Evolutionary conservation across 2,888 invertebrate genomes (phyloP).

Genomic region (Caenorhabditis sp.): DNA sequence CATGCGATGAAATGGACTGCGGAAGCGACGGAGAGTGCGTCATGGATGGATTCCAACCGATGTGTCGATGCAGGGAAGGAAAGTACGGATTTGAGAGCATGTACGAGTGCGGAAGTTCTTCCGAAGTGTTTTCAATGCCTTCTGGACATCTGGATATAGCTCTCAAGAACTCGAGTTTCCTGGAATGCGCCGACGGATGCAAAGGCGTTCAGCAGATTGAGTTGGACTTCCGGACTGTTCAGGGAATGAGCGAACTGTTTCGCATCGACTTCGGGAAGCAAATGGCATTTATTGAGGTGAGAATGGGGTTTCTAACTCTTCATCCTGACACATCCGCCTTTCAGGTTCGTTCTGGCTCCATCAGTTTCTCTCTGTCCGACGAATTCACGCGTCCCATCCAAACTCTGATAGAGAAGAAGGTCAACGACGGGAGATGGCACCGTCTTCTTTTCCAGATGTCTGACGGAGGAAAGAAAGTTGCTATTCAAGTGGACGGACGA

Average conservation of each 20-base stretch:
- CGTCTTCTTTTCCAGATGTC: conserved; percentile 44
- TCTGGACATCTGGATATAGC: conserved; percentile 10
- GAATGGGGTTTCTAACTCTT: background rate
- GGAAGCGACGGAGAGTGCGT: conserved; percentile 24
- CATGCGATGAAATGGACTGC: conserved; percentile 33
- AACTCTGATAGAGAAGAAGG: conserved; percentile 12
- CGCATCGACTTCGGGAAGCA: conserved; percentile 38
- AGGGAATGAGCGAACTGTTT: background rate
- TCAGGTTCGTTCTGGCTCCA: conserved; percentile 25
- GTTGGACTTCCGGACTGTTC: conserved; percentile 42
- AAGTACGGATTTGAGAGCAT: conserved; percentile 29
- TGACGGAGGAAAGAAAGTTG: conserved; percentile 33
- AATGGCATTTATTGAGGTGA: conserved; percentile 30
- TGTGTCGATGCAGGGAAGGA: conserved; percentile 23
- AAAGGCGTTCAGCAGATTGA: conserved; percentile 30
- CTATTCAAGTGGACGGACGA: conserved; percentile 59
- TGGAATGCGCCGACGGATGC: conserved; percentile 7
- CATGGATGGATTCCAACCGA: conserved; percentile 4
- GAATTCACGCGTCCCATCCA: conserved; percentile 30
- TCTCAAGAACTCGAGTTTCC: conserved; percentile 2
- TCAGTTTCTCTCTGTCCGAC: conserved; percentile 35
- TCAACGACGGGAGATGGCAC: conserved; percentile 52
- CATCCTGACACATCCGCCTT: background rate
- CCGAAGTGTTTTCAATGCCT: conserved; percentile 22
- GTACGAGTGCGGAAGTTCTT: background rate